Percentiles rank a stretch among this genome's conserved stretches.
Conservation (phyloP, 53 echinoderm and acorn worm genomes). For the Patiria pectinifera region DNA sequence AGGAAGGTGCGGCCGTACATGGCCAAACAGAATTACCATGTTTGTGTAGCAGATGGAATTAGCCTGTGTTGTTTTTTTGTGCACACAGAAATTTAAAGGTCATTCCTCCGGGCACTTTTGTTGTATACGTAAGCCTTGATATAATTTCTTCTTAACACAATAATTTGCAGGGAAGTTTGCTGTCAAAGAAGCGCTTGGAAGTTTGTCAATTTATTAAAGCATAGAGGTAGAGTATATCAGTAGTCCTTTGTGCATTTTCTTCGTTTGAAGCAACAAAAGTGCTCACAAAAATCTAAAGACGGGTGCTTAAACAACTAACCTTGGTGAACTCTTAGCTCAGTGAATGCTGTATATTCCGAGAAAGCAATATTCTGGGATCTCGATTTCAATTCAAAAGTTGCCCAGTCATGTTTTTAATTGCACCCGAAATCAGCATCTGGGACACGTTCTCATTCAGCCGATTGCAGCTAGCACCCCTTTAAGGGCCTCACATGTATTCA, state of each 20-base stretch:
- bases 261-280: too few relatives aligned
- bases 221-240: too few relatives aligned
- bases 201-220: background rate
- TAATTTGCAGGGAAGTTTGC: background rate
- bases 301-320: too few relatives aligned
- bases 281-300: too few relatives aligned
- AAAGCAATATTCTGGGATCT: background rate
- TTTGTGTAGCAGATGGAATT: background rate
- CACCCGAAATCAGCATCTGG: too few relatives aligned
- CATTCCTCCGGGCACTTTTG: background rate
- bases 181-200: background rate
- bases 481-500: background rate
- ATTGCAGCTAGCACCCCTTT: background rate
- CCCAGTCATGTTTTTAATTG: too few relatives aligned
- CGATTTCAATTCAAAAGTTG: too few relatives aligned
- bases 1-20: background rate
- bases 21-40: background rate
- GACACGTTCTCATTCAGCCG: too few relatives aligned
- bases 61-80: background rate
- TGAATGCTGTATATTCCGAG: too few relatives aligned
- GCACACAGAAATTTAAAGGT: background rate
- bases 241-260: too few relatives aligned
- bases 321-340: too few relatives aligned
- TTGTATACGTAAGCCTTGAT: background rate
- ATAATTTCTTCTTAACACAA: background rate